Evolutionary conservation across 1,140 invertebrate genomes (phyloP).

Genomic region (Sipha flava): DNA sequence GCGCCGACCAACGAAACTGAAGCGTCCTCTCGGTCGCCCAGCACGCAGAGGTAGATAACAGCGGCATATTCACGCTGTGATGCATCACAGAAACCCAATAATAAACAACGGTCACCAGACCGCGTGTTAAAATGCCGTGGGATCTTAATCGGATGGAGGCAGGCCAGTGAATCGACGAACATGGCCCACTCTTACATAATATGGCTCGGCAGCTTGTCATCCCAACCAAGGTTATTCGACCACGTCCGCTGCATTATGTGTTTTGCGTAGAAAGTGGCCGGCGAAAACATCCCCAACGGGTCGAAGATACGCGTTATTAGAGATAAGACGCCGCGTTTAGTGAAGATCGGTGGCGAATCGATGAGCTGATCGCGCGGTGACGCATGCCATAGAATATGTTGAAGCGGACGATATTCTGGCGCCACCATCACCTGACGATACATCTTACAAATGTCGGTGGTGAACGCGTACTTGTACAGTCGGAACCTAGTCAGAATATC

Average conservation of each 20-base stretch:
- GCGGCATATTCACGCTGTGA: conserved; percentile 40
- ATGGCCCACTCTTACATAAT: not conserved
- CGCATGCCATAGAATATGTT: not conserved
- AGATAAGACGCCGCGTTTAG: not conserved
- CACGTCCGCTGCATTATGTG: not conserved
- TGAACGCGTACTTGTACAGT: not conserved
- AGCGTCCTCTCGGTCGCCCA: not conserved
- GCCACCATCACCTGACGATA: not conserved
- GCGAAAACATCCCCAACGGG: not conserved
- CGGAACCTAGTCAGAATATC: conserved; percentile 40
- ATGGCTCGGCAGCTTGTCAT: not conserved
- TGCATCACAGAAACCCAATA: conserved; percentile 40
- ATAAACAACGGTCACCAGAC: not conserved
- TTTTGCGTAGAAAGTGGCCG: conserved; percentile 4
- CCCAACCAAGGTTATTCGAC: not conserved
- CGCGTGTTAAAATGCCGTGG: not conserved
- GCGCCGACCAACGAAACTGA: conserved; percentile 38
- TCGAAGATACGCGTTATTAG: conserved; percentile 1
- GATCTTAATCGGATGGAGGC: not conserved
- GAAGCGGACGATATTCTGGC: not conserved
- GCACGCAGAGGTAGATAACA: conserved; percentile 36
- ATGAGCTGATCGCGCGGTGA: not conserved
- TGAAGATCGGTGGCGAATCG: not conserved
- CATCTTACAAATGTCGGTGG: not conserved
- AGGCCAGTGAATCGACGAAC: not conserved